Conservation (phyloP, 2,113 vertebrate genomes). For the Hylia prasina region DNA sequence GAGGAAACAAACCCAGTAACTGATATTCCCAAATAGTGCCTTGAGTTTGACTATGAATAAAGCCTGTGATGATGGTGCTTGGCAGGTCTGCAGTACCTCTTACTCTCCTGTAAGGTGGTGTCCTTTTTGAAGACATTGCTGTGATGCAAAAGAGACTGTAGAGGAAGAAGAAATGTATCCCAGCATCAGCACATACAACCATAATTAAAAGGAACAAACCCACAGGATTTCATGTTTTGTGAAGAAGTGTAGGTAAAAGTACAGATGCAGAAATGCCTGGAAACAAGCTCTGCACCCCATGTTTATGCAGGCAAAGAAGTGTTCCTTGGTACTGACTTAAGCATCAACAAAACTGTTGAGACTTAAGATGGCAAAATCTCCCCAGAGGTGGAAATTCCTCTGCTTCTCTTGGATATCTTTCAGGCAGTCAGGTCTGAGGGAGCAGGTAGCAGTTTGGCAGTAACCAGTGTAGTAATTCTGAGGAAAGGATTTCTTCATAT, state of each 20-base stretch:
- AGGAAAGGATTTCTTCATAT: neutral
- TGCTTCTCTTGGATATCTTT: neutral
- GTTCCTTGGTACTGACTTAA: neutral
- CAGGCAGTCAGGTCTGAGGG: neutral
- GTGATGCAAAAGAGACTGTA: neutral
- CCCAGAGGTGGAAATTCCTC: neutral
- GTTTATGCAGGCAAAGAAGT: neutral
- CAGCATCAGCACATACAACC: neutral
- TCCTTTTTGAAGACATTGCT: neutral
- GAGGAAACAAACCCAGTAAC: neutral
- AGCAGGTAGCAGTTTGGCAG: neutral
- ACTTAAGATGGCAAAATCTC: neutral
- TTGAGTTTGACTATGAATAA: neutral
- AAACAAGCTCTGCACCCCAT: neutral
- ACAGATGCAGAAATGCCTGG: neutral
- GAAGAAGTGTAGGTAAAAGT: neutral
- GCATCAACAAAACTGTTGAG: neutral
- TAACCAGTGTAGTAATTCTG: neutral
- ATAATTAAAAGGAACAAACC: neutral
- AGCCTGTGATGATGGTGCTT: neutral
- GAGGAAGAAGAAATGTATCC: neutral
- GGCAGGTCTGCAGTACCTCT: neutral
- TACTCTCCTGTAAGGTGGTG: neutral
- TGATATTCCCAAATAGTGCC: neutral
- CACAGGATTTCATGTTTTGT: neutral